Evolutionary conservation across 30 jellyfish, hydroid and myxozoan genomes (phyloP).

Genomic region (Chironex yamaguchii): DNA sequence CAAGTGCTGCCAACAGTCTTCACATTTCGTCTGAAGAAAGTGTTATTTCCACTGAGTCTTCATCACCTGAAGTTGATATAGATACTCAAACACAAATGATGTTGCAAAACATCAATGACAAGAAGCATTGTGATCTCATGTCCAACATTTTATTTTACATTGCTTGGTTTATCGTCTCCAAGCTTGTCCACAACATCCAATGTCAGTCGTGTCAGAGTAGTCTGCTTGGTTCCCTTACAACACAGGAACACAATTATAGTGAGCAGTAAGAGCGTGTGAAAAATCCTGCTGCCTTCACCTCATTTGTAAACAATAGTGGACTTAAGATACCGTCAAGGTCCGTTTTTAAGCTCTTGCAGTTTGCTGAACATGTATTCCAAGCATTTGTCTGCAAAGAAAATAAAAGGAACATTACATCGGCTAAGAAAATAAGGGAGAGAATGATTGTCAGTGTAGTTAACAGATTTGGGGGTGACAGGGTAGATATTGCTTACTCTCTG

Average conservation of each 20-base stretch:
- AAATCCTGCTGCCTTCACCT: constrained; percentile 74
- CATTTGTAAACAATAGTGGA: constrained; percentile 58
- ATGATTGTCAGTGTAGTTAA: constrained; percentile 30
- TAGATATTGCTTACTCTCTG: background rate
- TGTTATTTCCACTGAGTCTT: too few species aligned
- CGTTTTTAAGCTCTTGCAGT: background rate
- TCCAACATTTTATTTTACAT: constrained; percentile 28
- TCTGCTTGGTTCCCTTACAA: background rate
- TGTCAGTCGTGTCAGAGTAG: constrained; percentile 36
- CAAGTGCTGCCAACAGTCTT: too few species aligned
- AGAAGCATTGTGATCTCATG: too few species aligned
- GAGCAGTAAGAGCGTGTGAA: too few species aligned
- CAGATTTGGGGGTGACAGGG: constrained; percentile 43
- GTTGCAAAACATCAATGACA: too few species aligned
- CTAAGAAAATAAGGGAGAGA: constrained; percentile 4
- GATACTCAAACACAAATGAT: too few species aligned
- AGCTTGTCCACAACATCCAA: constrained; percentile 1
- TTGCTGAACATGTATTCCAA: constrained; percentile 29
- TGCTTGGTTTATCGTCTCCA: constrained; percentile 28
- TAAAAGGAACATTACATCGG: background rate
- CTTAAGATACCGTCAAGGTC: constrained; percentile 54
- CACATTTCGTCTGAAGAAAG: too few species aligned
- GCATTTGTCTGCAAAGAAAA: constrained; percentile 29
- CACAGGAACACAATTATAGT: constrained; percentile 40
- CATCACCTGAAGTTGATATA: too few species aligned